Base-by-base conservation (phyloP, 1,140 invertebrate genomes). In the Dysdera silvatica region DNA sequence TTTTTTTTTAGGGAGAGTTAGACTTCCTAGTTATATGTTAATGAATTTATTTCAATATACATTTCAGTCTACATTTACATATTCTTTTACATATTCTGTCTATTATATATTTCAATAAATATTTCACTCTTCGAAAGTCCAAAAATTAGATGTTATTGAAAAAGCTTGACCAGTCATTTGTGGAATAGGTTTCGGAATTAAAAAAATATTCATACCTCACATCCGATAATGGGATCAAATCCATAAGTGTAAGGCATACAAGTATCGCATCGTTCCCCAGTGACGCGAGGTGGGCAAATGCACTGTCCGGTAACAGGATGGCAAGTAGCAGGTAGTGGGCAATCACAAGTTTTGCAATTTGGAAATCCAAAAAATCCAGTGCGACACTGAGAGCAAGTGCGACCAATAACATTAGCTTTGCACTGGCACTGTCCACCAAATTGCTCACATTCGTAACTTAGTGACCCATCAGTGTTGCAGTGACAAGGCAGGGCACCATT, bases 361-460 rank as follows among this genome's bases (percentile, higher is more conserved):
- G 97, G 97, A 73, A 97, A 99, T 1, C 93, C 92, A 71, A 85
- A 97, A 75, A 85, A 98, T 1, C 94, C 95, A 10, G 91, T 91
- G 64, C 84, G 83, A 74, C 96, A 99, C 16, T 84, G 82, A 37
- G 87, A 87, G 75, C 96, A 99, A 24, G 83, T 83, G 47, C 95
- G 80, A 37, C 94, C 96, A 68, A 99, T 97, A 0, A 99, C 86
- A 74, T 98, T 92, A 0, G 85, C 81, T 70, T 87, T 88, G 74
- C 97, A 99, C 0, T 84, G 82, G 74, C 97, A 99, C 72, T 98
- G 94, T 0, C 97, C 97, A 0, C 96, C 96, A 73, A 95, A 96
- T 33, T 84, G 82, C 48, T 90, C 84, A 70, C 91, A 94, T 63
- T 90, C 84, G 70, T 95, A 92, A 71, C 87, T 91, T 0, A 81